Conservation (phyloP, 2,797 vertebrate genomes). For the Ceyx erithaca region DNA sequence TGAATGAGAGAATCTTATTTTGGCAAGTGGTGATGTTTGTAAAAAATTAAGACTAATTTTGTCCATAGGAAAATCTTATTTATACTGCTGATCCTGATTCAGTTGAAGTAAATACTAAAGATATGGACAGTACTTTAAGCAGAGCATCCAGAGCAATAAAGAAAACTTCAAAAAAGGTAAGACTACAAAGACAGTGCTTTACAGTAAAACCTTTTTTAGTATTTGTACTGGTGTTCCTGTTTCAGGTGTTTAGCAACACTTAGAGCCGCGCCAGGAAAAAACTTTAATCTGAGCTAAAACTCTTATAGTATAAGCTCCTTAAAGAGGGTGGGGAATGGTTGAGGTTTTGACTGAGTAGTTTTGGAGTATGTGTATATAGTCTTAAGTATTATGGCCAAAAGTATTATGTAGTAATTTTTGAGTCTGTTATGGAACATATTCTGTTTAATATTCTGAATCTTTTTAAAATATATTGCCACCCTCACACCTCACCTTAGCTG, state of each 20-base stretch:
- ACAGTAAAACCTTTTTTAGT: neutral
- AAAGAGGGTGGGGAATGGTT: neutral
- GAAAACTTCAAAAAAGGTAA: slow-evolving; percentile 98
- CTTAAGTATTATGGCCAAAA: neutral
- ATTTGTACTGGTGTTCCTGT: neutral
- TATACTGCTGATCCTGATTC: slow-evolving; percentile 92
- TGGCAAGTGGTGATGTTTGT: neutral
- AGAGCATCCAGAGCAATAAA: slow-evolving; percentile 97
- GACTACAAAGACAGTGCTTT: neutral
- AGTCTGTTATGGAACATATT: neutral
- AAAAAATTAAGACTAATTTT: neutral
- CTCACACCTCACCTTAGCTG: neutral
- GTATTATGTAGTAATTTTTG: neutral
- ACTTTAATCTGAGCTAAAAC: slow-evolving; percentile 21
- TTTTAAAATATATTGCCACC: neutral
- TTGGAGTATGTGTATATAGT: neutral
- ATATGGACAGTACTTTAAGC: slow-evolving; percentile 98
- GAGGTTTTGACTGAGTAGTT: neutral
- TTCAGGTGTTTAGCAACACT: neutral
- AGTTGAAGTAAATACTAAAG: slow-evolving; percentile 95
- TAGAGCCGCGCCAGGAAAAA: neutral
- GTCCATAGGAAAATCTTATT: slow-evolving; percentile 91
- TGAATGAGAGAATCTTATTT: neutral
- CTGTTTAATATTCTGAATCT: neutral
- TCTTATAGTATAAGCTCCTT: slow-evolving; percentile 6